A percentile compares a stretch with the other conserved stretches of the same genome.
These are phyloP conservation scores for Hypena proboscidalis DNA, from an alignment of 2,888 invertebrate genomes.

Conservation along the genomic window DNA sequence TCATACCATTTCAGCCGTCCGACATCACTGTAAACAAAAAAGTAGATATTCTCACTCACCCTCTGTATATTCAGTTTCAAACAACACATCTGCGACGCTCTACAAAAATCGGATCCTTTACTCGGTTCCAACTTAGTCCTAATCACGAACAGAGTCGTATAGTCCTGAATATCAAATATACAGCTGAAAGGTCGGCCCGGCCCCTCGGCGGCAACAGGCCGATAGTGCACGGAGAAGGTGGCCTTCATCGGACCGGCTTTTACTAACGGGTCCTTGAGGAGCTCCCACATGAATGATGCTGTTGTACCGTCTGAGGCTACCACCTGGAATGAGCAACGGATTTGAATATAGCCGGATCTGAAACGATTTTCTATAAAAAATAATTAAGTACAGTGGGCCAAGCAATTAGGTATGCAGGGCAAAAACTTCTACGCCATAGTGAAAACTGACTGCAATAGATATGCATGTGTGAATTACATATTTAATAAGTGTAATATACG, in stretches of 20 bases:
- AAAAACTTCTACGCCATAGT: no score
- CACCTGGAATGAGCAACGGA: constrained; percentile 69
- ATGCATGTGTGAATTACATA: no score
- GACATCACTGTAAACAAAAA: background rate
- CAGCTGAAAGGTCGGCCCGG: constrained; percentile 84
- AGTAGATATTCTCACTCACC: constrained; percentile 54
- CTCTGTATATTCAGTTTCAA: constrained; percentile 90
- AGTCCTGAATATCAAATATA: constrained; percentile 92
- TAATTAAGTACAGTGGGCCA: no score
- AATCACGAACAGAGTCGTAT: constrained; percentile 94
- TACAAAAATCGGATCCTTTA: constrained; percentile 93
- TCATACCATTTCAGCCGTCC: no score
- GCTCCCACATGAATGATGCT: constrained; percentile 94
- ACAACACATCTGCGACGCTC: constrained; percentile 95
- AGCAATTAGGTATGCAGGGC: no score
- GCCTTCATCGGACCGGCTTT: constrained; percentile 82
- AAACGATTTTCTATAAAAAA: no score
- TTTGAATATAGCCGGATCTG: background rate
- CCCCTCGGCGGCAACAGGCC: constrained; percentile 57
- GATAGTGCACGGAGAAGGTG: constrained; percentile 69
- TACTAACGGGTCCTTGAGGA: constrained; percentile 87
- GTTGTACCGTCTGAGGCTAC: constrained; percentile 90
- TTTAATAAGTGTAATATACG: no score
- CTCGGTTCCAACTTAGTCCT: constrained; percentile 91
- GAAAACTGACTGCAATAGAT: no score